Conservation (phyloP, 2,797 vertebrate species). For the Trichosurus vulpecula region DNA sequence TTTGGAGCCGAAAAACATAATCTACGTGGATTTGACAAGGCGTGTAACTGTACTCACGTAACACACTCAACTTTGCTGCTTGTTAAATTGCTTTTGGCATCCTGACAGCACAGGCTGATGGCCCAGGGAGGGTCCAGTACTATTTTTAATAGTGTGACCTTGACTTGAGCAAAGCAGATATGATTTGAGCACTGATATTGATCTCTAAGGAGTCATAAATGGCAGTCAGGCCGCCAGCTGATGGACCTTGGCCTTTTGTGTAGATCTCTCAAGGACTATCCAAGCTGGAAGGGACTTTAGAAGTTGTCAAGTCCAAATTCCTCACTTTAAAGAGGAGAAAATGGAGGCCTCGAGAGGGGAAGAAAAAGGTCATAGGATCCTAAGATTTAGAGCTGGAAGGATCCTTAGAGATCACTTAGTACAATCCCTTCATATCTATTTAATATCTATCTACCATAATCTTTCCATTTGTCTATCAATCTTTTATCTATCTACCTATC, state of each 20-base stretch:
- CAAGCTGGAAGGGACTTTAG: background rate
- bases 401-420: background rate
- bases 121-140: background rate
- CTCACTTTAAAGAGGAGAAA: background rate
- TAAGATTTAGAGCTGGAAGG: background rate
- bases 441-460: background rate
- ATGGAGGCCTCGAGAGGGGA: background rate
- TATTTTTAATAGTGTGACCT: background rate
- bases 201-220: background rate
- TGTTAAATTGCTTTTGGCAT: background rate
- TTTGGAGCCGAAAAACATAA: conserved; percentile 2
- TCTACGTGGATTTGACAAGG: background rate
- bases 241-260: background rate
- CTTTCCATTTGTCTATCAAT: background rate
- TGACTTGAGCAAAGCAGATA: conserved; percentile 7
- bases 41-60: background rate
- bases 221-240: background rate
- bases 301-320: background rate
- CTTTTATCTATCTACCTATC: background rate
- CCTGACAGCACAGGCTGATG: background rate
- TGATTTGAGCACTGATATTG: background rate
- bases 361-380: background rate
- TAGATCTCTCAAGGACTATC: background rate
- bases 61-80: background rate
- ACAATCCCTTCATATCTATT: background rate